Evolutionary conservation across 2,113 vertebrate genomes (phyloP), one percentile per base, ranked within the genome.

Genomic region (Mirza zaza): DNA sequence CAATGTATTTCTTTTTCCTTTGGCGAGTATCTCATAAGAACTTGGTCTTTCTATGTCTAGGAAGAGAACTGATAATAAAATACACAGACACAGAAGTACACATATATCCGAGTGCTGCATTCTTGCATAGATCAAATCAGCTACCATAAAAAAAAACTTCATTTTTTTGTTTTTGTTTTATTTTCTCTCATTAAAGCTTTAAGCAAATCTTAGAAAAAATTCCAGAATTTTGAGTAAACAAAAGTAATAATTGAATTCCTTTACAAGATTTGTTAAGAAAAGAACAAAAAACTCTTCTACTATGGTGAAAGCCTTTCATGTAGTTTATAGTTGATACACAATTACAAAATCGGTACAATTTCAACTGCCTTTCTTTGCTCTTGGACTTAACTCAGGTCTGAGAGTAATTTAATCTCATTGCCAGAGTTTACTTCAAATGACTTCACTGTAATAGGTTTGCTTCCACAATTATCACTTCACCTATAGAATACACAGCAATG

Each of bases 391-490:
- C n/a, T 11, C 70, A 23, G 48, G 81, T 90, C 45, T 87, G 93
- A 90, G 15, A 52, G 77, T 75, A 96, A 97, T 97, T 79, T 84
- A 84, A 90, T 80, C 70, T 73, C 11, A 15, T 73, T 8, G 0
- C 50, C 70, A 52, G 52, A 48, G 50, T 96, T 92, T 3, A 0
- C 76, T 85, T 52, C 88, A 90, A 93, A 96, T 97, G 75, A 3
- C n/a, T 96, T 88, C 96, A 57, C 79, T 89, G 75, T 92, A 83
- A 96, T 87, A 65, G 1, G 7, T 91, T 93, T 97, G 52, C 97
- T 98, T 93, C 75, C 55, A 68, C n/a, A 61, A 97, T 97, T 97
- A 96, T 96, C 96, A 90, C 48, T 80, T 85, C 3, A 77, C 82
- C 76, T 75, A 97, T 55, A 73, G 59, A 80, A 13, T 12, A 39